These are phyloP conservation scores for Hipposideros armiger DNA, from an alignment of 2,113 vertebrate genomes.

Conservation along the genomic window DNA sequence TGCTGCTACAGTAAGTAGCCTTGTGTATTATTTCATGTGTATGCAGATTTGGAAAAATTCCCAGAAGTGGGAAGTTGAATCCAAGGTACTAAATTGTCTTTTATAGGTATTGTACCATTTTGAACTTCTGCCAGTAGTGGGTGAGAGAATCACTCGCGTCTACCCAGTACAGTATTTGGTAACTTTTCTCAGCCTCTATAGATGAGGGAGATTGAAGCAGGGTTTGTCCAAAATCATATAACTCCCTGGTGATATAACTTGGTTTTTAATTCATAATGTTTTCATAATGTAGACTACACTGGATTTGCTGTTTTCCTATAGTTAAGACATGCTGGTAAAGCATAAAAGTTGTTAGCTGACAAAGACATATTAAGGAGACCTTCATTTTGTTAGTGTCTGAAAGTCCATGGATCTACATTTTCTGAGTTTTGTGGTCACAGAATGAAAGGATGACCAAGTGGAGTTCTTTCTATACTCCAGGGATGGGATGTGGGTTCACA, in stretches of 20 bases:
- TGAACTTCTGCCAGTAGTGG: not conserved
- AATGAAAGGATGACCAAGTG: not conserved
- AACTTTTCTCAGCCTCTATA: slow-evolving; percentile 14
- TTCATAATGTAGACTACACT: not conserved
- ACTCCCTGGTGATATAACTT: not conserved
- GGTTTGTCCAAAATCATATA: slow-evolving; percentile 18
- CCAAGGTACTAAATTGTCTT: slow-evolving; percentile 32
- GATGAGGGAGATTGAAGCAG: slow-evolving; percentile 26
- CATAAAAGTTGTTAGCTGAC: slow-evolving; percentile 9
- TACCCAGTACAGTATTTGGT: not conserved
- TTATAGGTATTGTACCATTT: not conserved
- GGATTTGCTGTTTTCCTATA: slow-evolving; percentile 39
- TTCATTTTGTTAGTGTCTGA: slow-evolving; percentile 15
- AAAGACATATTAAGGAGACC: not conserved
- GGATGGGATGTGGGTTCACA: not conserved
- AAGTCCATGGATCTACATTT: slow-evolving; percentile 4
- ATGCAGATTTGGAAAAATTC: not conserved
- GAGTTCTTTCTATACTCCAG: not conserved
- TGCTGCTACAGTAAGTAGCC: not conserved
- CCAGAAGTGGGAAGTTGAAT: not conserved
- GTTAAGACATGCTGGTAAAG: slow-evolving; percentile 41
- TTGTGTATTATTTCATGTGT: slow-evolving; percentile 21
- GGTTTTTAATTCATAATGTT: slow-evolving; percentile 35
- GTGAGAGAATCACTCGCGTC: slow-evolving; percentile 28
- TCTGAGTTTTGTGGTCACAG: slow-evolving; percentile 38